Evolutionary conservation across 2,797 vertebrate species (phyloP).

Genomic region (Sebastes melanostomus): DNA sequence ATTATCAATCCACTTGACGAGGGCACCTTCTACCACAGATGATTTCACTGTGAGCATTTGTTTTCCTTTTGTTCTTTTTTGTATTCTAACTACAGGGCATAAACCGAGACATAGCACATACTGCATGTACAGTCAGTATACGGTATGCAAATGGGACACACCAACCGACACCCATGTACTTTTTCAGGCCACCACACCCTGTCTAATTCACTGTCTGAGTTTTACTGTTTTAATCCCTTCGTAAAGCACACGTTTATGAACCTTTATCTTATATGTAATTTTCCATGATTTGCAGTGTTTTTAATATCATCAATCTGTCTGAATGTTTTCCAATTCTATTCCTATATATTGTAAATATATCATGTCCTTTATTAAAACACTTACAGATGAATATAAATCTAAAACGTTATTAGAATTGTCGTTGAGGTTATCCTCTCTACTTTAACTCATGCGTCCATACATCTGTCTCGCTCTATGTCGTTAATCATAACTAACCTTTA

Average conservation of each 20-base stretch:
- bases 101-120: background rate
- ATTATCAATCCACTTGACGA: too few relatives aligned
- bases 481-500: background rate
- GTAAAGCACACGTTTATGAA: background rate
- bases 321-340: background rate
- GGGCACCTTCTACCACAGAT: too few relatives aligned
- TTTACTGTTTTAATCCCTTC: conserved; percentile 3
- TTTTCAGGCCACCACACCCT: conserved; percentile 2
- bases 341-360: background rate
- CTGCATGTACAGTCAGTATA: background rate
- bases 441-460: background rate
- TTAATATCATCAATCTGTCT: background rate
- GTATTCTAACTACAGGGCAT: background rate
- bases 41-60: accelerated
- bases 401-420: background rate
- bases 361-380: background rate
- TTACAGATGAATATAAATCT: background rate
- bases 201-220: background rate
- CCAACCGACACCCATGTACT: background rate
- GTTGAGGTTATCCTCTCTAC: background rate
- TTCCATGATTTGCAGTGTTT: background rate
- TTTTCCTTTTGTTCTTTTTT: too few relatives aligned
- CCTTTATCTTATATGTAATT: background rate
- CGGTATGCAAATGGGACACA: background rate
- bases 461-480: background rate